Percentiles rank a stretch among this genome's conserved stretches.
These are phyloP conservation scores for Luidia sarsii DNA, from an alignment of 53 echinoderm and acorn worm genomes.

Conservation along the genomic window DNA sequence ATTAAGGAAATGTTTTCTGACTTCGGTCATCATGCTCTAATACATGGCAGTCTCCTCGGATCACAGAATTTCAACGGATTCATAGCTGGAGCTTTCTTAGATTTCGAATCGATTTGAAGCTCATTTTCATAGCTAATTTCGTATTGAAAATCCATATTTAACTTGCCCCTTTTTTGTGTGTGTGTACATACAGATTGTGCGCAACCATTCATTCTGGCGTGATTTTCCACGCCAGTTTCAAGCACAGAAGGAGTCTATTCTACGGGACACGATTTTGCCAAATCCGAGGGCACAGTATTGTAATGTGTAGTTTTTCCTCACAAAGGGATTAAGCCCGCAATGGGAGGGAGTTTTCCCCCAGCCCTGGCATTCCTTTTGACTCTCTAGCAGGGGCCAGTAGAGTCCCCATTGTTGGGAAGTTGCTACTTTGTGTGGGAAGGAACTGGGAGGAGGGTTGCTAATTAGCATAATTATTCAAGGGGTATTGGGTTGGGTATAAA, in stretches of 20 bases:
- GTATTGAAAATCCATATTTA: background rate
- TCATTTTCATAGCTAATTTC: background rate
- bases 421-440: no score
- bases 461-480: no score
- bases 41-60: constrained; percentile 13
- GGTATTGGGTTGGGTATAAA: no score
- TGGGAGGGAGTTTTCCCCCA: no score
- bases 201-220: background rate
- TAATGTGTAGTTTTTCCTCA: no score
- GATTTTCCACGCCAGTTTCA: background rate
- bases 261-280: constrained; percentile 5
- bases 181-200: background rate
- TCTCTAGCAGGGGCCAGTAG: no score
- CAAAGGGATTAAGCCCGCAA: no score
- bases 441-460: no score
- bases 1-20: background rate
- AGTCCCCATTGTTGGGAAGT: no score
- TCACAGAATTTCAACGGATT: background rate
- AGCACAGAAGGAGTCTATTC: background rate
- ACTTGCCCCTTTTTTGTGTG: background rate
- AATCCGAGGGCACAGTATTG: constrained; percentile 2
- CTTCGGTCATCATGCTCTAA: background rate
- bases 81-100: background rate
- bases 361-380: no score
- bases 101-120: background rate